Conservation (phyloP, 1,140 invertebrate genomes). For the Sycophaga agraensis region DNA sequence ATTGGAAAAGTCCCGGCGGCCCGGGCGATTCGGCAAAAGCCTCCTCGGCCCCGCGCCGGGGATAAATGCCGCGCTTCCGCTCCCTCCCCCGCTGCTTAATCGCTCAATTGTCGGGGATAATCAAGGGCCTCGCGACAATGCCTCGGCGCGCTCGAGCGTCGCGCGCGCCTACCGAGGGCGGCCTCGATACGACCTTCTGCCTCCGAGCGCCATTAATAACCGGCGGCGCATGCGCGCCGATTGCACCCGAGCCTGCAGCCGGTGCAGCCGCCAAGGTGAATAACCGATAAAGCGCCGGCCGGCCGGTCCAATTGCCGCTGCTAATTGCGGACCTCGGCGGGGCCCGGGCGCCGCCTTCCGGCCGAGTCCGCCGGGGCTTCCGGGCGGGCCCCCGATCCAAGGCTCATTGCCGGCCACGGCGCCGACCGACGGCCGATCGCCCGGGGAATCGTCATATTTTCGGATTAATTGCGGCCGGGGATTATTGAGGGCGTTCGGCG, state of each 20-base stretch:
- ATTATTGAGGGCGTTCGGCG: no score
- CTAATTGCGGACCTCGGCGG: neutral
- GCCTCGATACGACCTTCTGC: conserved; percentile 11
- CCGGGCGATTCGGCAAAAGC: no score
- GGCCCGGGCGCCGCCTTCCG: neutral
- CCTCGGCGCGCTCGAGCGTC: neutral
- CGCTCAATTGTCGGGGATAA: conserved; percentile 13
- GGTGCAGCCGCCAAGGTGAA: neutral
- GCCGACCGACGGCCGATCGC: neutral
- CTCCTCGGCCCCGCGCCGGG: no score
- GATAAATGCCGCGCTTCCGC: no score
- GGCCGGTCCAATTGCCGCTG: conserved; percentile 10
- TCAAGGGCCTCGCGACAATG: neutral
- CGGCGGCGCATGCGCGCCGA: no score
- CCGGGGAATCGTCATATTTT: no score
- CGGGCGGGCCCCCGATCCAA: no score
- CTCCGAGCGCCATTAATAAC: conserved; percentile 10
- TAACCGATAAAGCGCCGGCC: neutral
- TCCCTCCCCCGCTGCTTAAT: no score
- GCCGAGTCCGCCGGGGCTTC: no score
- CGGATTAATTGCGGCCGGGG: no score
- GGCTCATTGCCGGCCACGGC: neutral
- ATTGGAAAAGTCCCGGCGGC: no score
- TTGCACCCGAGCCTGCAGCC: no score
- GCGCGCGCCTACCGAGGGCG: neutral